Evolutionary conservation across 2,797 vertebrate species (phyloP).

Genomic region (Fratercula arctica): DNA sequence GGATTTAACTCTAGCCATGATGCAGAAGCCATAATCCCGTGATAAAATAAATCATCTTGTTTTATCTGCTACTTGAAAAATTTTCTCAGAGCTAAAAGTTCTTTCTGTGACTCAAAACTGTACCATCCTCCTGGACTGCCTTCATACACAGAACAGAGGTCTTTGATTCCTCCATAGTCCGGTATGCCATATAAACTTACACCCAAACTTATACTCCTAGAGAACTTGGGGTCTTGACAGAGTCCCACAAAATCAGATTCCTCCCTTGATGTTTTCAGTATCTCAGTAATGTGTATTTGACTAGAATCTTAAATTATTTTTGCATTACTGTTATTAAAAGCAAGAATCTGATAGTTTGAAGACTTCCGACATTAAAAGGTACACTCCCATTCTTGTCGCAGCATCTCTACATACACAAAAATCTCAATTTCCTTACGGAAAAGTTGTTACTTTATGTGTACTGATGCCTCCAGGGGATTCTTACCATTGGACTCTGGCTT

Average conservation of each 20-base stretch:
- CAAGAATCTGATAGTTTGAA: neutral
- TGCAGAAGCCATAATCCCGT: neutral
- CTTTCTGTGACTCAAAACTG: neutral
- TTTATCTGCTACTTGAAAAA: neutral
- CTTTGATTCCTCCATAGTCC: neutral
- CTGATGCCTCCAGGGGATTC: neutral
- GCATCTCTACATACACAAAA: neutral
- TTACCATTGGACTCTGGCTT: slow-evolving; percentile 85
- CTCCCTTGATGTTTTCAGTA: neutral
- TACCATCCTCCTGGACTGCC: neutral
- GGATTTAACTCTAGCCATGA: neutral
- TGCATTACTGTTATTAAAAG: neutral
- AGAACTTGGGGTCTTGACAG: neutral
- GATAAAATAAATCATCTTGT: neutral
- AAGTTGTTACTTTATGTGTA: neutral
- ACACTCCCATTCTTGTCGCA: neutral
- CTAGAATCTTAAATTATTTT: neutral
- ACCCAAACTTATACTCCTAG: neutral
- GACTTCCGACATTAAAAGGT: neutral
- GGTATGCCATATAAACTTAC: neutral
- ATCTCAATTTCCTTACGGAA: neutral
- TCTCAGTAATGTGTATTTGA: neutral
- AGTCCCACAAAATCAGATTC: neutral
- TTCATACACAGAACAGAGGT: neutral
- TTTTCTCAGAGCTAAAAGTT: neutral